Conservation (phyloP, 2,797 vertebrate species). For the Leptoclinus maculatus region DNA sequence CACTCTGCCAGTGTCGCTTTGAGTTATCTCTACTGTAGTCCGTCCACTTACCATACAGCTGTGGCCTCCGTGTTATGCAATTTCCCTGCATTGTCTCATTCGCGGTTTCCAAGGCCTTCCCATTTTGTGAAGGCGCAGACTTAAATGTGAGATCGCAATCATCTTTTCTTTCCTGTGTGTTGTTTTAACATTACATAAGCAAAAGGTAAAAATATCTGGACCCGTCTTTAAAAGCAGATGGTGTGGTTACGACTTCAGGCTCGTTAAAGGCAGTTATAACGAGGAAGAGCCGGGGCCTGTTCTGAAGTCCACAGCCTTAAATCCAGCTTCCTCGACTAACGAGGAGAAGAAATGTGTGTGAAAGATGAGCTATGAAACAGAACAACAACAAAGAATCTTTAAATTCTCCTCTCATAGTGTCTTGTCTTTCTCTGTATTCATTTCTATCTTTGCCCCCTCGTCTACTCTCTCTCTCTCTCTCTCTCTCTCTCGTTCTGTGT, state of each 20-base stretch:
- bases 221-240: slow-evolving; percentile 73
- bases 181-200: slow-evolving; percentile 65
- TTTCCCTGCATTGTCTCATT: slow-evolving; percentile 38
- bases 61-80: slow-evolving; percentile 28
- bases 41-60: slow-evolving; percentile 30
- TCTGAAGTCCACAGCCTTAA: slow-evolving; percentile 53
- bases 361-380: slow-evolving; percentile 29
- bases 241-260: slow-evolving; percentile 68
- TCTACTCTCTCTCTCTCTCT: slow-evolving; percentile 28
- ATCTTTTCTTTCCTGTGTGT: slow-evolving; percentile 25
- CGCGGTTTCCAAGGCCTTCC: slow-evolving; percentile 31
- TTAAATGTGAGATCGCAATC: slow-evolving; percentile 43
- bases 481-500: slow-evolving; percentile 47
- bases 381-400: slow-evolving; percentile 37
- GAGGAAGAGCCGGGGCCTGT: slow-evolving; percentile 59
- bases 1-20: slow-evolving; percentile 20
- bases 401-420: slow-evolving; percentile 29
- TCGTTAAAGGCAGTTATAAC: slow-evolving; percentile 65
- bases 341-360: slow-evolving; percentile 40
- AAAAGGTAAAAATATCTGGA: slow-evolving; percentile 70
- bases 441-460: slow-evolving; percentile 37
- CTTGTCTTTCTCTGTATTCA: slow-evolving; percentile 24
- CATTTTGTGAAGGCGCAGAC: slow-evolving; percentile 24
- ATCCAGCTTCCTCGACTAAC: slow-evolving; percentile 55
- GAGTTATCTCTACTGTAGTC: slow-evolving; percentile 29